These are phyloP conservation scores for Clamator glandarius DNA, from an alignment of 2,797 vertebrate species.

Conservation along the genomic window DNA sequence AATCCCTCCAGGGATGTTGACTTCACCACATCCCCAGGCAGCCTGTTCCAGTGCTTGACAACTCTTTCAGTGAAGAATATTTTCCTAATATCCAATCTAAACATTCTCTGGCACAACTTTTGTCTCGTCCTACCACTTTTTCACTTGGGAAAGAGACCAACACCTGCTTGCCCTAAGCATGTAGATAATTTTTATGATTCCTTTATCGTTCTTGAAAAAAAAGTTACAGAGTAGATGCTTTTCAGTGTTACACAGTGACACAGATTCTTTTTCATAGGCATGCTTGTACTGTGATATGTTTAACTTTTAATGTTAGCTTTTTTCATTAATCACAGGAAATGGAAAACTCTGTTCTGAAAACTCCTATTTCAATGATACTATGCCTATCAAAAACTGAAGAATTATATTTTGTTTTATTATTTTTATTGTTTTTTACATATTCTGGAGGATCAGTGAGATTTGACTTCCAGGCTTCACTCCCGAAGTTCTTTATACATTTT, in stretches of 20 bases:
- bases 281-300: background rate
- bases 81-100: too few relatives aligned
- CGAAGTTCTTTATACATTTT: background rate
- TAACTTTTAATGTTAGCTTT: background rate
- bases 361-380: background rate
- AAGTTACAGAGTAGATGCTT: background rate
- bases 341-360: background rate
- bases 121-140: too few relatives aligned
- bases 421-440: background rate
- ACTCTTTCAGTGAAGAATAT: too few relatives aligned
- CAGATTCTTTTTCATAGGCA: background rate
- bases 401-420: background rate
- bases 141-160: too few relatives aligned
- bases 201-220: background rate
- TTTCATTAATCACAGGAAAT: background rate
- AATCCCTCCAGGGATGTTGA: too few relatives aligned
- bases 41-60: too few relatives aligned
- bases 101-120: too few relatives aligned
- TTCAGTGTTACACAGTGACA: background rate
- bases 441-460: background rate
- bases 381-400: background rate
- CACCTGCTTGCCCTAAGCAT: too few relatives aligned
- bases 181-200: background rate
- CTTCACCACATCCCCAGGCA: too few relatives aligned
- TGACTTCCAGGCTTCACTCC: background rate